These are phyloP conservation scores for Cyclina sinensis DNA, from an alignment of 1,140 invertebrate genomes.

Conservation along the genomic window DNA sequence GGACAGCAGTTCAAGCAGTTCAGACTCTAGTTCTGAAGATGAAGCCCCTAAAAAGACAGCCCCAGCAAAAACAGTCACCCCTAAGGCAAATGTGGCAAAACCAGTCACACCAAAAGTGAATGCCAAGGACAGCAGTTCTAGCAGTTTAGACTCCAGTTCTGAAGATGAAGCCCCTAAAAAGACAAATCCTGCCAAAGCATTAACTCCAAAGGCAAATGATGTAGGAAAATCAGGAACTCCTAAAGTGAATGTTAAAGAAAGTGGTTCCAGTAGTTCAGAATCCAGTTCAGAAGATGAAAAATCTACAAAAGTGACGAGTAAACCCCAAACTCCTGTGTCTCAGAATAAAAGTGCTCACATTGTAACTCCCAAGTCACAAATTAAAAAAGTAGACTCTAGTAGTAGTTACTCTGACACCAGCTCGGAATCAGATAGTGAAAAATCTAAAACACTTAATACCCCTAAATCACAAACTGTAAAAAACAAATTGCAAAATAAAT, in stretches of 20 bases:
- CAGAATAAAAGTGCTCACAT: neutral
- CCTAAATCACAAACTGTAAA: conserved; percentile 32
- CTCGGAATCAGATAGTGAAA: conserved; percentile 63
- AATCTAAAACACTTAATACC: conserved; percentile 49
- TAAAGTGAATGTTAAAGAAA: neutral
- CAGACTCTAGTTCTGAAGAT: conserved; percentile 69
- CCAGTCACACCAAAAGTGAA: conserved; percentile 17
- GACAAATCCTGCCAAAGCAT: conserved; percentile 49
- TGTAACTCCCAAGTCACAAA: neutral
- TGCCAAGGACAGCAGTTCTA: conserved; percentile 40
- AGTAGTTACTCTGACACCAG: conserved; percentile 13
- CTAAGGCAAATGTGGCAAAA: conserved; percentile 43
- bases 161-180: conserved; percentile 63
- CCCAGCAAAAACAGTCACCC: conserved; percentile 30
- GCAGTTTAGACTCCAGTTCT: conserved; percentile 35
- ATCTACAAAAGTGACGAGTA: conserved; percentile 71
- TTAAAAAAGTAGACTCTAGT: conserved; percentile 25
- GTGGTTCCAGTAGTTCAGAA: conserved; percentile 45
- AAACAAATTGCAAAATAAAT: conserved; percentile 36
- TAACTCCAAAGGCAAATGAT: conserved; percentile 14
- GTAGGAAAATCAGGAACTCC: neutral
- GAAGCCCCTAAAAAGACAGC: conserved; percentile 50
- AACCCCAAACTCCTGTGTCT: conserved; percentile 4
- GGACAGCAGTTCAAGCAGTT: conserved; percentile 46
- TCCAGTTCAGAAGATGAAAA: conserved; percentile 75